Percentiles rank a stretch among this genome's conserved stretches.
Evolutionary conservation across 2,888 invertebrate genomes (phyloP).

Genomic region (Amorpha juglandis): DNA sequence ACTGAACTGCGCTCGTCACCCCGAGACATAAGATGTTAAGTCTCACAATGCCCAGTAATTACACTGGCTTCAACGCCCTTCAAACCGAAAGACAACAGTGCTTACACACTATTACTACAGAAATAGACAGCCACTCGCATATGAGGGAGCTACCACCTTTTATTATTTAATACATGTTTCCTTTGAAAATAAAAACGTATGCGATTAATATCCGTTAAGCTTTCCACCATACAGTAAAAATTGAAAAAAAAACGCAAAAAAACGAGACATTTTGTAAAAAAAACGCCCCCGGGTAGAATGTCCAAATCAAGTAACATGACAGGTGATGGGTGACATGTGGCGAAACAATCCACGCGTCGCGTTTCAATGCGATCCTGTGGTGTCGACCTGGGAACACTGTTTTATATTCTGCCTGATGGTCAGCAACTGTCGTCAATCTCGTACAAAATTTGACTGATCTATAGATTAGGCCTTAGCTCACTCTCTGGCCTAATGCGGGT

Average conservation of each 20-base stretch:
- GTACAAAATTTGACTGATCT: not conserved
- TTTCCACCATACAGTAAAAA: not conserved
- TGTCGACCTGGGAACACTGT: slow-evolving; percentile 5
- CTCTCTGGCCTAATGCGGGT: no score
- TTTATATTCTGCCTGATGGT: not conserved
- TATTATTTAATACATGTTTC: no score
- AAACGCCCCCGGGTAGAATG: not conserved
- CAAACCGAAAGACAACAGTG: no score
- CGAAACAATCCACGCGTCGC: slow-evolving; percentile 17
- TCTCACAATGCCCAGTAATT: no score
- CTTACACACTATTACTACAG: no score
- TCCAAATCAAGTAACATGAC: slow-evolving; percentile 1
- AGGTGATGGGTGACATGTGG: slow-evolving; percentile 15
- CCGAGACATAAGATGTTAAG: no score
- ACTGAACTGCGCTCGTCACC: no score
- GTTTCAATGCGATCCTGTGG: slow-evolving; percentile 17
- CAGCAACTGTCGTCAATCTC: not conserved
- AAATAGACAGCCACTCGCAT: no score
- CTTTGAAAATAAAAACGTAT: not conserved
- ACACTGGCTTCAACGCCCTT: no score
- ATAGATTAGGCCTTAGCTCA: no score
- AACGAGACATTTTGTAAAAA: not conserved
- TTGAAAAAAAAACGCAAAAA: not conserved
- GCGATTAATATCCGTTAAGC: not conserved
- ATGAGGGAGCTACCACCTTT: no score